Conservation (phyloP, 2,797 vertebrate genomes). For the Karalla daura region DNA sequence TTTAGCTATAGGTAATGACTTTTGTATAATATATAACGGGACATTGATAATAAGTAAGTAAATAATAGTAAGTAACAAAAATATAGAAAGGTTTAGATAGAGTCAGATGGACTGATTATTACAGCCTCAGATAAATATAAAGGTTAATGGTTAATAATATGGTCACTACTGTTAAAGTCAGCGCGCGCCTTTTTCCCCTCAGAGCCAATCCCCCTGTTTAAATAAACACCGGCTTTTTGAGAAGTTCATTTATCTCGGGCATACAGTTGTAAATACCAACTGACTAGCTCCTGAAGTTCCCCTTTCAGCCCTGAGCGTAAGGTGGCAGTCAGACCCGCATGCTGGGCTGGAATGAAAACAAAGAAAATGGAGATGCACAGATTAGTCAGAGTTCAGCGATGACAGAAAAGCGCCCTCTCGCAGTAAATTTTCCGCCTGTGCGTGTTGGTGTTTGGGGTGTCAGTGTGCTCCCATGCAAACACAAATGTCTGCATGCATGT, state of each 20-base stretch:
- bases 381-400: too few species aligned
- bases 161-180: conserved; percentile 18
- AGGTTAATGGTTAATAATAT: conserved; percentile 76
- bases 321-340: conserved; percentile 36
- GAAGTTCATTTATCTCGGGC: conserved; percentile 77
- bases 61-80: too few species aligned
- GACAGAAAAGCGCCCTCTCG: conserved; percentile 17
- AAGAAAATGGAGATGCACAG: conserved; percentile 51
- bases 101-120: too few species aligned
- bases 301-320: conserved; percentile 77
- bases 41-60: too few species aligned
- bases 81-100: too few species aligned
- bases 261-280: conserved; percentile 89
- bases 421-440: conserved; percentile 10
- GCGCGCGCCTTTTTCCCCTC: neutral
- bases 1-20: too few species aligned
- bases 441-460: neutral
- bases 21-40: too few species aligned
- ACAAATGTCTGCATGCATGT: conserved; percentile 7
- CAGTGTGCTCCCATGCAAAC: conserved; percentile 40
- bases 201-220: conserved; percentile 50
- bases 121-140: conserved; percentile 30
- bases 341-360: conserved; percentile 50
- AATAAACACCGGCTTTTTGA: conserved; percentile 76
- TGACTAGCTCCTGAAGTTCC: conserved; percentile 83